Evolutionary conservation across 2,888 invertebrate species (phyloP).

Genomic region (Bellardia pandia): DNA sequence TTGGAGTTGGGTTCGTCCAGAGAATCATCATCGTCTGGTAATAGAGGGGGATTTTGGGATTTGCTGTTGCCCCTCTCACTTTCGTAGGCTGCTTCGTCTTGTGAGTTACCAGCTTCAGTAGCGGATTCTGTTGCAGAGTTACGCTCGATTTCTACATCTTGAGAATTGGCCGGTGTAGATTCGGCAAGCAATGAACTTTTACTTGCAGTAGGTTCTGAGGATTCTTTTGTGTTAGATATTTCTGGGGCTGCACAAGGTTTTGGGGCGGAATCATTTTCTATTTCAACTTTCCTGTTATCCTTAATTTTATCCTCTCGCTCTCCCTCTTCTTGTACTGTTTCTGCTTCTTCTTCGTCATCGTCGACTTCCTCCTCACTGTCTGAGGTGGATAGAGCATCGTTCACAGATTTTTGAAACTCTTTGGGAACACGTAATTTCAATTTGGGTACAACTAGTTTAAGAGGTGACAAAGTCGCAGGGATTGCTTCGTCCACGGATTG

Average conservation of each 20-base stretch:
- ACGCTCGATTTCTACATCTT: constrained; percentile 67
- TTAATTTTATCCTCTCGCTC: constrained; percentile 31
- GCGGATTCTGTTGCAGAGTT: constrained; percentile 74
- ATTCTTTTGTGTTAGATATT: constrained; percentile 20
- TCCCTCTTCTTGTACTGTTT: constrained; percentile 63
- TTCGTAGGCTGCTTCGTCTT: constrained; percentile 50
- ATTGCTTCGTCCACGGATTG: not conserved
- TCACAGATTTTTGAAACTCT: constrained; percentile 85
- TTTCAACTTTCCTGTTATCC: not conserved
- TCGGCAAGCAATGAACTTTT: constrained; percentile 52
- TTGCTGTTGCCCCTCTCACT: constrained; percentile 36
- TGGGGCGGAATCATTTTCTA: not conserved
- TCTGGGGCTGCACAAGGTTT: not conserved
- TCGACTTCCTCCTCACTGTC: constrained; percentile 81
- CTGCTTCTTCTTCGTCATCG: constrained; percentile 74
- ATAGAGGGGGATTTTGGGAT: constrained; percentile 18
- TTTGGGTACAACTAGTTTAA: constrained; percentile 86
- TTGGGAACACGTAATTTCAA: constrained; percentile 88
- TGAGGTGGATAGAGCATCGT: constrained; percentile 82
- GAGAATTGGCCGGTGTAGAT: constrained; percentile 70
- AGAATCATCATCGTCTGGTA: constrained; percentile 74
- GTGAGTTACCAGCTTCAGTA: constrained; percentile 62
- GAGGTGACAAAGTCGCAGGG: constrained; percentile 23
- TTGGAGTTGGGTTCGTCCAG: constrained; percentile 77
- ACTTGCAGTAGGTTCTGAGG: constrained; percentile 5